Evolutionary conservation across 92 coral and sea anemone species (phyloP).

Genomic region (Muricea muricata): DNA sequence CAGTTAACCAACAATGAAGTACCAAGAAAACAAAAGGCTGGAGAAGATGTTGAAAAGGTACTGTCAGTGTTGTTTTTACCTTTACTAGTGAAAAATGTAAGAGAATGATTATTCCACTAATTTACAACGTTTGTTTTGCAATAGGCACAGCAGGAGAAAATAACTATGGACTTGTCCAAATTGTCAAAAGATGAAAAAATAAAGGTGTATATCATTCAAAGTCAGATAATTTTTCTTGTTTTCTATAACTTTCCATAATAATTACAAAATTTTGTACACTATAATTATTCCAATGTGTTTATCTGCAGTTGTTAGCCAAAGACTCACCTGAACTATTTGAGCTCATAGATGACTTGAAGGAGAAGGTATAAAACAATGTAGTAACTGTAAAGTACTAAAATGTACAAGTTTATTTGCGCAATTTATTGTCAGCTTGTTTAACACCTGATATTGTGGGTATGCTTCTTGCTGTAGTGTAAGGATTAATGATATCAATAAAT

Average conservation of each 20-base stretch:
- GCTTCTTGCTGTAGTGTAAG: too few species aligned
- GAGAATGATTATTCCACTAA: neutral
- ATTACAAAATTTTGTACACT: too few species aligned
- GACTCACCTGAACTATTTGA: slow-evolving; percentile 96
- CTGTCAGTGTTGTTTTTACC: neutral
- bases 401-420: too few species aligned
- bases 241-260: too few species aligned
- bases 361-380: slow-evolving; percentile 62
- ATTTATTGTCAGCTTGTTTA: too few species aligned
- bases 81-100: neutral
- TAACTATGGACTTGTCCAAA: slow-evolving; percentile 82
- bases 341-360: slow-evolving; percentile 81
- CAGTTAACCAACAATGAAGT: slow-evolving; percentile 25
- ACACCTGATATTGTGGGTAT: too few species aligned
- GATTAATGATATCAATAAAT: too few species aligned
- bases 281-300: neutral
- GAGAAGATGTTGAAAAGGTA: slow-evolving; percentile 35
- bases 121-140: neutral
- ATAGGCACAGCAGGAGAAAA: slow-evolving; percentile 50
- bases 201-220: slow-evolving; percentile 60
- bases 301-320: slow-evolving; percentile 75
- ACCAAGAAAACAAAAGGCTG: slow-evolving; percentile 4
- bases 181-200: slow-evolving; percentile 86
- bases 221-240: neutral
- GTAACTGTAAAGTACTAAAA: neutral